Percentiles rank a stretch among this genome's conserved stretches.
Evolutionary conservation across 1,140 invertebrate species (phyloP).

Genomic region (Hylaeus volcanicus): DNA sequence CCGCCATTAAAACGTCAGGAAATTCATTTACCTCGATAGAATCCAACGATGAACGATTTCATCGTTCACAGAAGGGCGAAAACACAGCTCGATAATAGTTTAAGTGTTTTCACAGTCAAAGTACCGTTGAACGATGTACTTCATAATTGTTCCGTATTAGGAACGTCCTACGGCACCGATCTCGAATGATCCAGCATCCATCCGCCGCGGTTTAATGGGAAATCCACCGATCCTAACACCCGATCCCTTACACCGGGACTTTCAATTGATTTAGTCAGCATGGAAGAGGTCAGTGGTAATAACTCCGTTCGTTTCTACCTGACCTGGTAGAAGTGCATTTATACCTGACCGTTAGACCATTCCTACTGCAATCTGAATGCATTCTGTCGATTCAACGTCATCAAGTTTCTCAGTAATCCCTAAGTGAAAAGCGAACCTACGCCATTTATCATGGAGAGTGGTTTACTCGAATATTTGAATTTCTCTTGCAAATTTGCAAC

Average conservation of each 20-base stretch:
- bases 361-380: neutral
- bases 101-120: no score
- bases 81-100: no score
- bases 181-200: neutral
- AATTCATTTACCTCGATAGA: no score
- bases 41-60: no score
- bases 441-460: neutral
- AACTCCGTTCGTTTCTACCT: neutral
- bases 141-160: neutral
- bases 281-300: neutral
- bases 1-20: no score
- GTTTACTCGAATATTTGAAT: no score
- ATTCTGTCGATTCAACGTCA: neutral
- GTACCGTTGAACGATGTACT: neutral
- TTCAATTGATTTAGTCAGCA: conserved; percentile 10
- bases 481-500: no score
- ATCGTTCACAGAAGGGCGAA: no score
- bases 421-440: neutral
- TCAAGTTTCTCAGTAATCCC: neutral
- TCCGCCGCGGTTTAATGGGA: neutral
- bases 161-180: neutral
- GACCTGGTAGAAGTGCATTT: neutral
- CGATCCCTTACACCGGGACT: neutral
- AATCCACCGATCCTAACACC: neutral
- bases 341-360: neutral